Conservation (phyloP, 2,797 vertebrate genomes). For the Lindbergichthys nudifrons region DNA sequence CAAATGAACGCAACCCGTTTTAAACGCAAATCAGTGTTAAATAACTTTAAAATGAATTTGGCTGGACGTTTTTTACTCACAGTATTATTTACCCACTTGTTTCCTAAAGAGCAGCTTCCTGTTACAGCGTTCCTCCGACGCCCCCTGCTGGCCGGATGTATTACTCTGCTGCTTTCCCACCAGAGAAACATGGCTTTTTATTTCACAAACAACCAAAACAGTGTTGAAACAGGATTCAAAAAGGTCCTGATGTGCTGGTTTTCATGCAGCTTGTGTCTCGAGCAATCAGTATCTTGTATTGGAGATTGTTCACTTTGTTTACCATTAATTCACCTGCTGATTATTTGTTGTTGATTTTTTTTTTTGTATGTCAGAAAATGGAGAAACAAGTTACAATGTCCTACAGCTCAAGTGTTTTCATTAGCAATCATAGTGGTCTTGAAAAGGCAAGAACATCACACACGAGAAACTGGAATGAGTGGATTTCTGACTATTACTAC, state of each 20-base stretch:
- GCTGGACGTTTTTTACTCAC: too few relatives aligned
- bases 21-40: too few relatives aligned
- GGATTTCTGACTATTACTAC: too few relatives aligned
- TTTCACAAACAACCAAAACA: not conserved
- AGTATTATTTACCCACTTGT: not conserved
- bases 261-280: not conserved
- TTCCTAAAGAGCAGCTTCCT: not conserved
- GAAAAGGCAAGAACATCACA: not conserved
- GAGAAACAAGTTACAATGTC: not conserved
- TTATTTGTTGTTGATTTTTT: not conserved
- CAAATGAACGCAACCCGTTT: too few relatives aligned
- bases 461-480: too few relatives aligned
- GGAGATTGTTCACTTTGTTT: not conserved
- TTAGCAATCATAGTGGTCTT: not conserved
- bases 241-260: not conserved
- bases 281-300: constrained; percentile 5
- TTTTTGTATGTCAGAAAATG: not conserved
- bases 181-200: too few relatives aligned
- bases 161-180: too few relatives aligned
- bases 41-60: too few relatives aligned
- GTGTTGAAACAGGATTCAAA: not conserved
- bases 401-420: not conserved
- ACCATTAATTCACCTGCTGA: not conserved
- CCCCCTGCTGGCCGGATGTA: constrained; percentile 51
- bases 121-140: constrained; percentile 26